These are phyloP conservation scores for Drosophila lacicola DNA, from an alignment of 2,888 invertebrate genomes.

Conservation along the genomic window DNA sequence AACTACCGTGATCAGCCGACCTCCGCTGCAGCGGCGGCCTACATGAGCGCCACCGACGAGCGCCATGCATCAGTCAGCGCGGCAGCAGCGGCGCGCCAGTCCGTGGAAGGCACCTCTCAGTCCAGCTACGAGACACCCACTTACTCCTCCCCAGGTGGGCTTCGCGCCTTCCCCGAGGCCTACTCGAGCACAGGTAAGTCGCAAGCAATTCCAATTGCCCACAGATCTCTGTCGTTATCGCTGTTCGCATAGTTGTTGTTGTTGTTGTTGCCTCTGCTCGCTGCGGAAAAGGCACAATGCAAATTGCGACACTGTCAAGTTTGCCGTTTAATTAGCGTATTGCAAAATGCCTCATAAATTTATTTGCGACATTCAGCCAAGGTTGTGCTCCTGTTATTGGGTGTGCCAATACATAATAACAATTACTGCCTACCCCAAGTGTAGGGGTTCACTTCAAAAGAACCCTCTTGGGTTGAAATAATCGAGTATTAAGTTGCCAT, in stretches of 20 bases:
- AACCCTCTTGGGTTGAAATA: no score
- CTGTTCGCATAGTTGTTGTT: slow-evolving; percentile 14
- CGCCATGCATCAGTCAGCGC: slow-evolving; percentile 83
- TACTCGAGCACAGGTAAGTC: slow-evolving; percentile 84
- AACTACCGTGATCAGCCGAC: slow-evolving; percentile 85
- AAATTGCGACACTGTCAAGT: slow-evolving; percentile 50
- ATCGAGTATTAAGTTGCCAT: not conserved
- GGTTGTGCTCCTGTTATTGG: slow-evolving; percentile 51
- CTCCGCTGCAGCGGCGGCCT: slow-evolving; percentile 82
- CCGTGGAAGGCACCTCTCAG: slow-evolving; percentile 85
- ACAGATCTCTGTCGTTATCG: slow-evolving; percentile 14
- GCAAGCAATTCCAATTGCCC: not conserved
- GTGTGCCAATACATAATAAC: slow-evolving; percentile 28
- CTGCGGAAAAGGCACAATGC: slow-evolving; percentile 8
- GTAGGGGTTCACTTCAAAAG: not conserved
- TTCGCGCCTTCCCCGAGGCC: slow-evolving; percentile 85
- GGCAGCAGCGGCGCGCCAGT: slow-evolving; percentile 84
- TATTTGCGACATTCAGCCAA: slow-evolving; percentile 36
- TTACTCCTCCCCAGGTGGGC: slow-evolving; percentile 84
- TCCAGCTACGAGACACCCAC: slow-evolving; percentile 85
- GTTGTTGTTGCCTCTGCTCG: slow-evolving; percentile 4
- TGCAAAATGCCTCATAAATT: slow-evolving; percentile 66
- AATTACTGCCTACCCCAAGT: not conserved
- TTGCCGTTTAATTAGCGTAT: slow-evolving; percentile 72
- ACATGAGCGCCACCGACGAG: slow-evolving; percentile 84